A percentile compares a stretch with the other conserved stretches of the same genome.
Conservation (phyloP, 1,140 invertebrate genomes). For the Gryllus bimaculatus region DNA sequence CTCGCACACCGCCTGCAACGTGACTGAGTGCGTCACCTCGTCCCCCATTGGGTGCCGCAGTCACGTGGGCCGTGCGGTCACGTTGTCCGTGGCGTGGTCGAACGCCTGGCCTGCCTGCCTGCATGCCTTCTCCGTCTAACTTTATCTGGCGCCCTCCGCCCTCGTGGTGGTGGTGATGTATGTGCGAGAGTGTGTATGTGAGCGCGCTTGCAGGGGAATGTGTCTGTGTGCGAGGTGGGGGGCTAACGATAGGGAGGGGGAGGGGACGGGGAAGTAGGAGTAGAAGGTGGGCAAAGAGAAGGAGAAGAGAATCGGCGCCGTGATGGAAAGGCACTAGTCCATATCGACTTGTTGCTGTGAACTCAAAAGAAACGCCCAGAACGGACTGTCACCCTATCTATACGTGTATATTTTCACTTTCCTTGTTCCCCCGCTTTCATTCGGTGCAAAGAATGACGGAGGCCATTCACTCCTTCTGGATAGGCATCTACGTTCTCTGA, state of each 20-base stretch:
- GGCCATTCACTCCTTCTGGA: too few relatives aligned
- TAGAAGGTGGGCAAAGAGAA: too few relatives aligned
- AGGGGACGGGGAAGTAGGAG: neutral
- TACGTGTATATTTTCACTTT: too few relatives aligned
- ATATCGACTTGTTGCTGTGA: too few relatives aligned
- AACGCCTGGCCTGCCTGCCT: neutral
- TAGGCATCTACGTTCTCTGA: too few relatives aligned
- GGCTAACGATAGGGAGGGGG: neutral
- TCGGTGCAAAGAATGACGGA: too few relatives aligned
- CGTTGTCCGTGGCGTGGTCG: neutral
- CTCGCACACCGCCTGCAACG: slow-evolving; percentile 12
- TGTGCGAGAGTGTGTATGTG: neutral
- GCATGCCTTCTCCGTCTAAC: neutral
- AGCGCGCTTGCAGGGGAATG: too few relatives aligned
- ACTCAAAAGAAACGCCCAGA: too few relatives aligned
- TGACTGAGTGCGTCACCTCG: slow-evolving; percentile 13
- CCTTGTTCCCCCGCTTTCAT: too few relatives aligned
- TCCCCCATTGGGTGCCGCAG: neutral
- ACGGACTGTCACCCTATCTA: too few relatives aligned
- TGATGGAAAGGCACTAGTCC: too few relatives aligned
- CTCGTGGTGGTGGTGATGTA: neutral
- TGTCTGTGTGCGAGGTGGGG: neutral
- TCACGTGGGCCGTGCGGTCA: slow-evolving; percentile 13
- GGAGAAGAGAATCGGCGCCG: too few relatives aligned
- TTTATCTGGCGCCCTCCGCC: neutral